phyloP scores from a whole-genome alignment of 92 coral and sea anemone genomes.

The Umimayanthus chanpuru region DNA sequence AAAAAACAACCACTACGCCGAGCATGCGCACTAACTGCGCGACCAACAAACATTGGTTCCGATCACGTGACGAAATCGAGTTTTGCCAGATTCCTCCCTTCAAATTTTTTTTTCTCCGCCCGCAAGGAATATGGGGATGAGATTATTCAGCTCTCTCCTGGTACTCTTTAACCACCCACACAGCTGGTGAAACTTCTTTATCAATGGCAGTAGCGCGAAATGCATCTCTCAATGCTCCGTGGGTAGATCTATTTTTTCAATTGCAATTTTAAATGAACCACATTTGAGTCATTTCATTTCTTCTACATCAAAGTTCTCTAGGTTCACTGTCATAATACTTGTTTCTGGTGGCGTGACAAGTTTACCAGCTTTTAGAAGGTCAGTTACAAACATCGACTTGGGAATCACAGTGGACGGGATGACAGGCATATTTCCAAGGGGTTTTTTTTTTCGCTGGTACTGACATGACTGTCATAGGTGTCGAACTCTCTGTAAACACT shows the following conservation, averaged over 20 bases:
- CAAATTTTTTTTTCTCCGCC: too few species aligned
- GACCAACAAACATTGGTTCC: too few species aligned
- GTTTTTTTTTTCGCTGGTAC: constrained; percentile 8
- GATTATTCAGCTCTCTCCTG: too few species aligned
- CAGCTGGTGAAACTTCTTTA: too few species aligned
- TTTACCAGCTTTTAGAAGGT: constrained; percentile 58
- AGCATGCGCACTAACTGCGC: too few species aligned
- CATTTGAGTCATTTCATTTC: not conserved
- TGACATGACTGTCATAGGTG: constrained; percentile 15
- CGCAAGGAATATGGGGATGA: too few species aligned
- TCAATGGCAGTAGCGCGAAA: not conserved
- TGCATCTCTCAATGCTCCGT: not conserved
- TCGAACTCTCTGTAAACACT: not conserved
- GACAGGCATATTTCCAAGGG: not conserved
- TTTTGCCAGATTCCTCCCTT: too few species aligned
- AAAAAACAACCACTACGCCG: too few species aligned
- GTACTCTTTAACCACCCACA: too few species aligned
- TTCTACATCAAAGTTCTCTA: not conserved
- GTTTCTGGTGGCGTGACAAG: not conserved
- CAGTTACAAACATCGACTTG: constrained; percentile 51
- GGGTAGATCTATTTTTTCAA: not conserved
- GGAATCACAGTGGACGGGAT: constrained; percentile 42
- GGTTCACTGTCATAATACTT: not conserved
- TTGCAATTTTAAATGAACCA: not conserved
- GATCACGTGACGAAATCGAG: too few species aligned